These are phyloP conservation scores for Pyxicephalus adspersus DNA, from an alignment of 2,113 vertebrate genomes.

Conservation along the genomic window DNA sequence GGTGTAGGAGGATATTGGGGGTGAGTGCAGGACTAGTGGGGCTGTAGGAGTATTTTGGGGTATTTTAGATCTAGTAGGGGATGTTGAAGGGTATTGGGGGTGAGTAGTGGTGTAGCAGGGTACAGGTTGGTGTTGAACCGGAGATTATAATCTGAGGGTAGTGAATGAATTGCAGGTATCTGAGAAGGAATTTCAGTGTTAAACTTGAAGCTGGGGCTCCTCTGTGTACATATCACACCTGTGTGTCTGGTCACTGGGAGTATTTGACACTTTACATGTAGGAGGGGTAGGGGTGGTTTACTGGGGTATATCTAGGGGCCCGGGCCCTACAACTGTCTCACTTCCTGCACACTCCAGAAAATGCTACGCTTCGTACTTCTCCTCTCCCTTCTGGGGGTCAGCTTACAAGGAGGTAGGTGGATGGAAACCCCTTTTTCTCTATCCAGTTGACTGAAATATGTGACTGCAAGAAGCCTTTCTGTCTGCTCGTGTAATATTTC, in stretches of 20 bases:
- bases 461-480: not conserved
- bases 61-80: not conserved
- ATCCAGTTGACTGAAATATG: not conserved
- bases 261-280: not conserved
- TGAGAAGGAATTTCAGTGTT: too few species aligned
- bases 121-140: too few species aligned
- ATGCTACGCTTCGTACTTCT: conserved; percentile 7
- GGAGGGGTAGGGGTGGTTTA: not conserved
- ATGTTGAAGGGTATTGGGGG: not conserved
- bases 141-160: too few species aligned
- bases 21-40: not conserved
- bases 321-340: not conserved
- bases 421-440: too few species aligned
- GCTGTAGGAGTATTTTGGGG: not conserved
- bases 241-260: too few species aligned
- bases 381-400: conserved; percentile 11
- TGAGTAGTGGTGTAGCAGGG: not conserved
- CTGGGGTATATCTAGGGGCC: not conserved
- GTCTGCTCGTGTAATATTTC: too few species aligned
- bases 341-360: not conserved
- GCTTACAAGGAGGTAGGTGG: conserved; percentile 32
- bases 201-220: too few species aligned
- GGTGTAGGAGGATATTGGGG: not conserved
- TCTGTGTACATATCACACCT: too few species aligned
- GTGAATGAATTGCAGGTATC: too few species aligned